Evolutionary conservation across 2,113 vertebrate genomes (phyloP).

Genomic region (Mugil cephalus): DNA sequence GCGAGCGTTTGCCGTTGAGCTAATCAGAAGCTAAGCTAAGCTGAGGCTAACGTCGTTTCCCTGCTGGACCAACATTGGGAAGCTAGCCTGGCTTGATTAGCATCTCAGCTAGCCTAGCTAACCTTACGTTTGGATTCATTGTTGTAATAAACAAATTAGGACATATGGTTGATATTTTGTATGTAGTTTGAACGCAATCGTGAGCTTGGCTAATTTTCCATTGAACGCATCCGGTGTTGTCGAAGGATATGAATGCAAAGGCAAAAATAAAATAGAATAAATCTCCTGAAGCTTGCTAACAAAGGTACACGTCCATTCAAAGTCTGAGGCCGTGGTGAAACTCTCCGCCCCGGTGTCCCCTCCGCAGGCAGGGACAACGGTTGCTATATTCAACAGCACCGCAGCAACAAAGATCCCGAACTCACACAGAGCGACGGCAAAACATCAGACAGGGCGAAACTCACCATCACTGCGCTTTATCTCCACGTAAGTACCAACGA

Average conservation of each 20-base stretch:
- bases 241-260: neutral
- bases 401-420: constrained; percentile 77
- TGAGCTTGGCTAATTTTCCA: neutral
- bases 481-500: constrained; percentile 94
- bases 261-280: neutral
- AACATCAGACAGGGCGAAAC: constrained; percentile 62
- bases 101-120: constrained; percentile 19
- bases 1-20: constrained; percentile 50
- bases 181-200: neutral
- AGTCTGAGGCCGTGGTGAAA: constrained; percentile 48
- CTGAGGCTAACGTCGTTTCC: constrained; percentile 7
- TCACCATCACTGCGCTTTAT: constrained; percentile 97
- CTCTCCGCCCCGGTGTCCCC: constrained; percentile 61
- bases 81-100: constrained; percentile 46
- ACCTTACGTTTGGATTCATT: neutral
- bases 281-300: constrained; percentile 42
- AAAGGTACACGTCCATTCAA: constrained; percentile 65
- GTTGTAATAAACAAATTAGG: no score
- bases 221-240: neutral
- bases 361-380: constrained; percentile 59
- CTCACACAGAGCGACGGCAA: constrained; percentile 45
- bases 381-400: constrained; percentile 63
- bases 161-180: neutral
- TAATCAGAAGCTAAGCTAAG: constrained; percentile 49
- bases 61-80: constrained; percentile 1